Percentiles rank a stretch among this genome's conserved stretches.
These are phyloP conservation scores for Ophioderma brevispina DNA, from an alignment of 35 echinoderm and acorn worm genomes.

Conservation along the genomic window DNA sequence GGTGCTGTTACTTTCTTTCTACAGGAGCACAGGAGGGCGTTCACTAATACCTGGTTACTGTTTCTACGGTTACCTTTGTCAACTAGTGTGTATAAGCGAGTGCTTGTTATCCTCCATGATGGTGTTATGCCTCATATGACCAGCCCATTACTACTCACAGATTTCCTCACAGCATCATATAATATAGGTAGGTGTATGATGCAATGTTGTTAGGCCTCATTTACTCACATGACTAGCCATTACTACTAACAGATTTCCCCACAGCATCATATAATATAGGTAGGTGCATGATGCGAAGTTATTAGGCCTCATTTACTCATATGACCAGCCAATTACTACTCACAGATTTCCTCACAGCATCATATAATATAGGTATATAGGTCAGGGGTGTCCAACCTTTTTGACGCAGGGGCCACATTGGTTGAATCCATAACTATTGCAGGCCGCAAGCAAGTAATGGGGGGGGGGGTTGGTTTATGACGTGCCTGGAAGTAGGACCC, in stretches of 20 bases:
- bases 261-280: slow-evolving; percentile 87
- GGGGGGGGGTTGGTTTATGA: too few species aligned
- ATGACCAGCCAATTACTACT: too few species aligned
- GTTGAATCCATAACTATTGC: too few species aligned
- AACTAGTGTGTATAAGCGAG: slow-evolving; percentile 74
- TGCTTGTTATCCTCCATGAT: slow-evolving; percentile 82
- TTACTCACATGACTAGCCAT: slow-evolving; percentile 77
- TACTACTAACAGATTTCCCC: slow-evolving; percentile 83
- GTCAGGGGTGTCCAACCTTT: too few species aligned
- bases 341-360: too few species aligned
- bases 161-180: slow-evolving; percentile 93
- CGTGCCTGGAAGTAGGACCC: too few species aligned
- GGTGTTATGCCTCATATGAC: slow-evolving; percentile 92
- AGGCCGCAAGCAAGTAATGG: too few species aligned
- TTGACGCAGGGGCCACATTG: too few species aligned
- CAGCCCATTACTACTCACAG: slow-evolving; percentile 81
- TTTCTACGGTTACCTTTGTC: slow-evolving; percentile 87
- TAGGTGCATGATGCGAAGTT: too few species aligned
- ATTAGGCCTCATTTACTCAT: too few species aligned
- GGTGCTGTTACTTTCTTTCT: neutral
- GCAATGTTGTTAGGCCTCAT: slow-evolving; percentile 23
- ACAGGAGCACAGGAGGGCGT: slow-evolving; percentile 78
- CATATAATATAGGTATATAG: too few species aligned
- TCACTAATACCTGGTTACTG: slow-evolving; percentile 83
- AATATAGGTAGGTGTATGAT: slow-evolving; percentile 75